These are phyloP conservation scores for Sarcophaga subvicina DNA, from an alignment of 2,888 invertebrate genomes.

Conservation along the genomic window DNA sequence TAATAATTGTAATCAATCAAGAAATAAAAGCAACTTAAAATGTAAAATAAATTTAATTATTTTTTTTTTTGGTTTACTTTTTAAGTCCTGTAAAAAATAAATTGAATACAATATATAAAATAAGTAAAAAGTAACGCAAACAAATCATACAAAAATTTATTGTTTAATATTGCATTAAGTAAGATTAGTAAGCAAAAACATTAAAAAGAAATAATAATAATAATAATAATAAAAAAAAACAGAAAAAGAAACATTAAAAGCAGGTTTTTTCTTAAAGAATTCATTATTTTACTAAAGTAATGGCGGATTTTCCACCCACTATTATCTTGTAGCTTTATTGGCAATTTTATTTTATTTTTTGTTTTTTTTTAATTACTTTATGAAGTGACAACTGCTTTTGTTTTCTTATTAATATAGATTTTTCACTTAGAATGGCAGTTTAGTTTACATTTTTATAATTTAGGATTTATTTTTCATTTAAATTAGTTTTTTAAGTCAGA, in stretches of 20 bases:
- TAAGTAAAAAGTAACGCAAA: neutral
- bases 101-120: conserved; percentile 31
- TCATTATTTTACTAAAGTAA: conserved; percentile 36
- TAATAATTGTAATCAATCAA: conserved; percentile 22
- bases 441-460: conserved; percentile 5
- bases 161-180: conserved; percentile 46
- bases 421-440: conserved; percentile 30
- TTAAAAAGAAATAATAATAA: too few relatives aligned
- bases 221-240: conserved; percentile 20
- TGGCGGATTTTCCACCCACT: conserved; percentile 60
- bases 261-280: conserved; percentile 63
- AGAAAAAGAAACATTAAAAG: conserved; percentile 14
- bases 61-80: conserved; percentile 44
- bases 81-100: conserved; percentile 45
- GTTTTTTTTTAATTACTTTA: neutral
- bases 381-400: conserved; percentile 11
- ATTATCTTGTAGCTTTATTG: conserved; percentile 51
- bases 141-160: conserved; percentile 39
- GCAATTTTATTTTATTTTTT: conserved; percentile 26
- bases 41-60: conserved; percentile 54
- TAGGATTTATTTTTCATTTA: neutral
- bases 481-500: conserved; percentile 36
- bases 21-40: conserved; percentile 6
- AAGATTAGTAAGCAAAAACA: conserved; percentile 40
- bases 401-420: conserved; percentile 11